Conservation (phyloP, 2,797 vertebrate genomes). For the Squalus acanthias region DNA sequence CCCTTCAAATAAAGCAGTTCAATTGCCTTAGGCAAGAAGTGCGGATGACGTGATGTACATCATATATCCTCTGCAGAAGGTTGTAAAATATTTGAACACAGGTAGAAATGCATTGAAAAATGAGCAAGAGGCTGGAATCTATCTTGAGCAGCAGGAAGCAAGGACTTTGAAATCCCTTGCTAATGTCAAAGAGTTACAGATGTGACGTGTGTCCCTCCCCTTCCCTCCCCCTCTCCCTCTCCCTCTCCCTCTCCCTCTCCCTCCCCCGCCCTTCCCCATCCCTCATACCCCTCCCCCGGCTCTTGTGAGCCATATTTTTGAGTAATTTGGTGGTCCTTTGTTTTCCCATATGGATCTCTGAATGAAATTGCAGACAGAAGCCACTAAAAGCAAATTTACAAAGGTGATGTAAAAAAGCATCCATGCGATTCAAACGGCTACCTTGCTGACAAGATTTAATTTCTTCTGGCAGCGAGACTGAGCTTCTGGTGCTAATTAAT, state of each 20-base stretch:
- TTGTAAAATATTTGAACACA: background rate
- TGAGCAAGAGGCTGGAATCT: background rate
- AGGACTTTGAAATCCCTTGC: background rate
- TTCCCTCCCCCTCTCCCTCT: background rate
- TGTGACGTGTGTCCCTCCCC: background rate
- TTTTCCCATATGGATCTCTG: too few species aligned
- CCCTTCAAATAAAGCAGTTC: background rate
- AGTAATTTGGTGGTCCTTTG: too few species aligned
- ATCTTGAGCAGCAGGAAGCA: background rate
- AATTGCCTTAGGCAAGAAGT: background rate
- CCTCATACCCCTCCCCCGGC: too few species aligned
- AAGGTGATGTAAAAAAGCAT: background rate
- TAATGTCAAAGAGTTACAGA: background rate
- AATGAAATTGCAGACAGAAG: too few species aligned
- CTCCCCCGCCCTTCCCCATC: too few species aligned
- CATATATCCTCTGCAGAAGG: background rate
- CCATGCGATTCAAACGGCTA: background rate
- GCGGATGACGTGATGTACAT: background rate
- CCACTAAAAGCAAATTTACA: background rate
- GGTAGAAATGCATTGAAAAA: background rate
- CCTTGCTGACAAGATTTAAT: background rate
- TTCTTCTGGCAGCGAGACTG: background rate
- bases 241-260: too few species aligned
- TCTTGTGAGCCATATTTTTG: too few species aligned
- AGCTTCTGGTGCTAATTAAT: background rate